Percentiles rank a stretch among this genome's conserved stretches.
These are phyloP conservation scores for Actenoides lindsayi DNA, from an alignment of 2,113 vertebrate species.

Conservation along the genomic window DNA sequence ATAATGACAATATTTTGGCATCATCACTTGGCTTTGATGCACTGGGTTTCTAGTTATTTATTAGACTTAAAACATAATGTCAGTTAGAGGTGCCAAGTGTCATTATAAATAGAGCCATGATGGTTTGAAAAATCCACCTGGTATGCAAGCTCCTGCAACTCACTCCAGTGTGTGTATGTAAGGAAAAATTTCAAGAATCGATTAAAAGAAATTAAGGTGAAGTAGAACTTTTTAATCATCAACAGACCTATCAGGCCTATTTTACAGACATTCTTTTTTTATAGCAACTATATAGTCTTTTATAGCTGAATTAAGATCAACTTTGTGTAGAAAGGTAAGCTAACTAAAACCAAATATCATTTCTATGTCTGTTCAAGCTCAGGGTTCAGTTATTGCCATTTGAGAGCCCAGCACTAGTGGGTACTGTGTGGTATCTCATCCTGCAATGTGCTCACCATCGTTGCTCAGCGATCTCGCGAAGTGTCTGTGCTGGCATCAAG, in stretches of 20 bases:
- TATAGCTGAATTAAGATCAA: not conserved
- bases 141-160: not conserved
- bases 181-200: not conserved
- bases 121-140: not conserved
- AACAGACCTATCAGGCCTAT: not conserved
- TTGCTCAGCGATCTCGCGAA: not conserved
- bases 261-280: not conserved
- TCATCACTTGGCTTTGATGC: not conserved
- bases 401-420: not conserved
- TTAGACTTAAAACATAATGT: slow-evolving; percentile 20
- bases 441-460: not conserved
- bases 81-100: slow-evolving; percentile 2
- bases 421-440: not conserved
- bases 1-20: slow-evolving; percentile 16
- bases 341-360: not conserved
- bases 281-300: not conserved
- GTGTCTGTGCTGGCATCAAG: not conserved
- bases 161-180: not conserved
- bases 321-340: not conserved
- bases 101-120: slow-evolving; percentile 28
- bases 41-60: slow-evolving; percentile 28
- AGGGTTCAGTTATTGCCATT: not conserved
- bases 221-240: not conserved
- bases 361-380: not conserved
- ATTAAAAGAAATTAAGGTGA: not conserved